A percentile compares a stretch with the other conserved stretches of the same genome.
Evolutionary conservation across 2,113 vertebrate genomes (phyloP).

Genomic region (Apteryx mantelli): DNA sequence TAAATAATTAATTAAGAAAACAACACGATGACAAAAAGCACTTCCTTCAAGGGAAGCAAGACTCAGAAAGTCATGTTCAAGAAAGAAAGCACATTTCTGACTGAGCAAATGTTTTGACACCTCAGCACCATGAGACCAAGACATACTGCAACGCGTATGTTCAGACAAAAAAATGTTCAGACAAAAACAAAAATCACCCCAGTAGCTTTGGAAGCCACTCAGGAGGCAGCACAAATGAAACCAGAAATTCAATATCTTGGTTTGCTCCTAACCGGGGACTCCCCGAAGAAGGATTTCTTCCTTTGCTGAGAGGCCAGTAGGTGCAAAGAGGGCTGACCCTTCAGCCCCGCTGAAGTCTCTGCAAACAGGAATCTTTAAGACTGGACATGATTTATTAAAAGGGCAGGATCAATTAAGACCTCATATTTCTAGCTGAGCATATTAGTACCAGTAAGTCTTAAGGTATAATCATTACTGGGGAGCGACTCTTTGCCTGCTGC

Average conservation of each 20-base stretch:
- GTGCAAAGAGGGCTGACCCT: not conserved
- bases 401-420: constrained; percentile 57
- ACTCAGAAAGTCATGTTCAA: not conserved
- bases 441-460: not conserved
- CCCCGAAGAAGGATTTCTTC: not conserved
- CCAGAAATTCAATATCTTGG: not conserved
- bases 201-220: not conserved
- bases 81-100: not conserved
- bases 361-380: not conserved
- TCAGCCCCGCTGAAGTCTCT: not conserved
- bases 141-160: not conserved
- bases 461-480: not conserved
- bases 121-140: not conserved
- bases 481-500: not conserved
- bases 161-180: not conserved
- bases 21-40: not conserved
- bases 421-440: not conserved
- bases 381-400: constrained; percentile 37
- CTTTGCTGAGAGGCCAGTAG: accelerated
- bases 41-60: not conserved
- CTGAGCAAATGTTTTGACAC: not conserved
- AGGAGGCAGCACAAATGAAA: not conserved
- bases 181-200: not conserved
- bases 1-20: not conserved
- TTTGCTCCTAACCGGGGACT: not conserved